These are phyloP conservation scores for Drosophila engyochracea DNA, from an alignment of 2,888 invertebrate genomes.

Conservation along the genomic window DNA sequence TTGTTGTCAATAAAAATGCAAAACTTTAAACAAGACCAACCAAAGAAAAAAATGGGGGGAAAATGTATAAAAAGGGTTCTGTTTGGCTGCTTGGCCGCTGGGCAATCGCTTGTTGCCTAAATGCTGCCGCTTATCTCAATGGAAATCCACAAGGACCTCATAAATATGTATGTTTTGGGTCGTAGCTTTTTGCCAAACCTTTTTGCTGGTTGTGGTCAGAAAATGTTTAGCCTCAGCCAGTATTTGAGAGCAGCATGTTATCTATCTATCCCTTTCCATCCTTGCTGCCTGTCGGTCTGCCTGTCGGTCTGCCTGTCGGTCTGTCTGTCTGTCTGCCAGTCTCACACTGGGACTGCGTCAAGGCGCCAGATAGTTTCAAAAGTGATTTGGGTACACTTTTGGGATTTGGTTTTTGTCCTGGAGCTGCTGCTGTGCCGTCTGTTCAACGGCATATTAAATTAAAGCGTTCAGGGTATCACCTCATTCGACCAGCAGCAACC, in stretches of 20 bases:
- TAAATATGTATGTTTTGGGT: constrained; percentile 72
- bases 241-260: constrained; percentile 24
- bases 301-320: constrained; percentile 10
- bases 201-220: constrained; percentile 69
- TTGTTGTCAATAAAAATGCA: constrained; percentile 64
- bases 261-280: constrained; percentile 6
- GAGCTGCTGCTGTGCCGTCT: constrained; percentile 30
- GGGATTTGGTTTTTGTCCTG: constrained; percentile 66
- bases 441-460: constrained; percentile 80
- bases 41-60: not conserved
- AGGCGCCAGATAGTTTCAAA: constrained; percentile 81
- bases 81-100: constrained; percentile 27
- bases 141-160: constrained; percentile 78
- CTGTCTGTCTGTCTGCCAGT: constrained; percentile 12
- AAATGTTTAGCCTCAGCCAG: constrained; percentile 57
- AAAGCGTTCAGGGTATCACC: constrained; percentile 72
- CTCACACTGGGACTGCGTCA: constrained; percentile 52
- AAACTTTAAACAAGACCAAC: constrained; percentile 36
- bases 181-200: constrained; percentile 53
- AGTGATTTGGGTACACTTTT: constrained; percentile 81
- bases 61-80: constrained; percentile 34
- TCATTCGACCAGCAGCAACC: constrained; percentile 17
- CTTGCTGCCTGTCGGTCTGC: not conserved
- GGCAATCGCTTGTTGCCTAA: constrained; percentile 67
- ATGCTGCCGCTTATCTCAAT: constrained; percentile 76